Base-by-base conservation (phyloP, 2,888 invertebrate genomes). In the Hyppa rectilinea region DNA sequence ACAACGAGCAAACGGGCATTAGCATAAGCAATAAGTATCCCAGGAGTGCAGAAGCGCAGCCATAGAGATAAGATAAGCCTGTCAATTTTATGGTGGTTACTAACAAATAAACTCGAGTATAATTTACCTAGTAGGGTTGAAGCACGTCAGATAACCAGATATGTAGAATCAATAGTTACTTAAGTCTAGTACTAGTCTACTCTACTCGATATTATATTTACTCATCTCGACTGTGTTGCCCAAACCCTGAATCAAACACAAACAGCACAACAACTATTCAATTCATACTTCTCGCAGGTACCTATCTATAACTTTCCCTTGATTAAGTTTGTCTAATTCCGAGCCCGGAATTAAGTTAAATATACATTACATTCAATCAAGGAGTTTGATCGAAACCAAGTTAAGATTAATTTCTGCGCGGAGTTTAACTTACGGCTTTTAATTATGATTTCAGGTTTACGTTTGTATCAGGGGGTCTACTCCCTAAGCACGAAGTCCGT, bases 281-380 rank as follows among this genome's bases (percentile, higher is more conserved):
- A 17, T 71, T 38, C 10, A 55, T n/a, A 40, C 34, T 49, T 29
- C 29, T n/a, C n/a, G n/a, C n/a, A n/a, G n/a, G n/a, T n/a, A n/a
- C n/a, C 31, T 45, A 59, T 64, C 26, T 60, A 43, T 49, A 71
- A 67, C 73, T 79, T 64, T 71, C 56, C 58, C 14, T 52, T 75
- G 52, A 80, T 79, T 72, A 80, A 69, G 59, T 75, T 70, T 76
- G 61, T 59, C 53, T 70, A 65, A 68, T 70, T 62, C 31, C 2
- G 20, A 67, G 50, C 31, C 20, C 31, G n/a, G 43, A 69, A 78
- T 71, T 64, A 68, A 84, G 71, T 78, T 82, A 73, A 78, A 78
- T 78, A 75, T 62, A 78, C 72, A 65, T 75, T 70, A 73, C 38
- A 67, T 71, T 70, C 60, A 78, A 84, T 84, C 65, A 69, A 64